A percentile compares a stretch with the other conserved stretches of the same genome.
Conservation (phyloP, 2,888 invertebrate species). For the Sympetrum striolatum region DNA sequence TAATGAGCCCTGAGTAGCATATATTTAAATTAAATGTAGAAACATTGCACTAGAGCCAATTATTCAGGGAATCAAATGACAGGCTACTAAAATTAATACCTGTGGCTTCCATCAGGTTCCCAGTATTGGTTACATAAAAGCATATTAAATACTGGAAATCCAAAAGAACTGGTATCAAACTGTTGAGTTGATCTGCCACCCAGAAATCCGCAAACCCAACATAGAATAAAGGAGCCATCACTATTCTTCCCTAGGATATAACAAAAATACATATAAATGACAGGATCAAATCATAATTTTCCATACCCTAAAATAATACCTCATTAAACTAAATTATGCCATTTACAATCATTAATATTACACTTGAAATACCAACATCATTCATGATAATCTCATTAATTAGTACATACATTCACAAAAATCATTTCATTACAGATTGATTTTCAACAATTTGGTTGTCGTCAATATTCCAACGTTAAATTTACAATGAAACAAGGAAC, state of each 20-base stretch:
- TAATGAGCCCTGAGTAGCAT: neutral
- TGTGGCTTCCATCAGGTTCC: conserved; percentile 32
- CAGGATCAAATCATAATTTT: neutral
- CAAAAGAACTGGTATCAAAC: conserved; percentile 84
- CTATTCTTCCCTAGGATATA: conserved; percentile 60
- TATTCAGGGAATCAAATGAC: neutral
- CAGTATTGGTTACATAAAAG: conserved; percentile 82
- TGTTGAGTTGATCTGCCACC: conserved; percentile 98
- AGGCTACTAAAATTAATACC: neutral
- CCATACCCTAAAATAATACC: no score
- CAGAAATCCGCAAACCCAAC: conserved; percentile 98
- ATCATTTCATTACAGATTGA: no score
- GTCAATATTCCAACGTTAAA: no score
- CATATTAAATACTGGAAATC: conserved; percentile 95
- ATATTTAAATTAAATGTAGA: no score
- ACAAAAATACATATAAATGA: neutral
- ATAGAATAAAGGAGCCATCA: conserved; percentile 90
- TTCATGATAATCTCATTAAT: no score
- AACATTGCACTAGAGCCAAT: neutral
- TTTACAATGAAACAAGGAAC: no score
- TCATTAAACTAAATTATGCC: no score
- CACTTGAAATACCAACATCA: no score
- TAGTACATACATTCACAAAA: no score
- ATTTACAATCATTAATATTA: no score
- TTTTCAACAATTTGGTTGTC: no score